Percentiles rank a stretch among this genome's conserved stretches.
These are phyloP conservation scores for Zaprionus obscuricornis DNA, from an alignment of 2,888 invertebrate species.

Conservation along the genomic window DNA sequence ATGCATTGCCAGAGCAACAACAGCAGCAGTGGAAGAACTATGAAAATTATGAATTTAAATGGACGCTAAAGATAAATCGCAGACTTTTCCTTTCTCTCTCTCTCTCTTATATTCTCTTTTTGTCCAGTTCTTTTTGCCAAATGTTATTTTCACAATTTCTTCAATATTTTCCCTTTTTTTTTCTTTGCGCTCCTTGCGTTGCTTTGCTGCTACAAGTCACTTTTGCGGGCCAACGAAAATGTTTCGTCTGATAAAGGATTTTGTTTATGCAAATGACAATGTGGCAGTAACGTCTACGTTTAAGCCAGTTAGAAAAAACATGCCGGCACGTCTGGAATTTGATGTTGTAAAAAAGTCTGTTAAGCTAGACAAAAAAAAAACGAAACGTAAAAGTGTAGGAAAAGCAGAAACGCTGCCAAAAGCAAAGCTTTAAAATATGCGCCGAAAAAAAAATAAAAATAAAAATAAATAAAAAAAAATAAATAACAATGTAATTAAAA, in stretches of 20 bases:
- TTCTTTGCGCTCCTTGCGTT: too few relatives aligned
- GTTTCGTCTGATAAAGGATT: conserved; percentile 77
- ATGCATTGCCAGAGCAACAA: conserved; percentile 47
- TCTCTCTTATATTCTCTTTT: background rate
- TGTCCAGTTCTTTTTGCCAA: conserved; percentile 7
- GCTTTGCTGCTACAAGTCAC: too few relatives aligned
- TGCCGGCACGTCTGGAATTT: conserved; percentile 19
- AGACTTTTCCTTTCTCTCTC: too few relatives aligned
- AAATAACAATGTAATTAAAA: conserved; percentile 66
- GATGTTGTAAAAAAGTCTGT: conserved; percentile 1
- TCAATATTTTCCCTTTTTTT: conserved; percentile 1
- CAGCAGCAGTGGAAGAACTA: conserved; percentile 26
- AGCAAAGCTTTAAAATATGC: conserved; percentile 47
- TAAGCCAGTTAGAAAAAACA: too few relatives aligned
- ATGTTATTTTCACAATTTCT: conserved; percentile 13
- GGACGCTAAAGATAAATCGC: conserved; percentile 75
- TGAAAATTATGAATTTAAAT: conserved; percentile 81
- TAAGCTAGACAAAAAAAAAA: background rate
- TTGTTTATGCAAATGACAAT: conserved; percentile 67
- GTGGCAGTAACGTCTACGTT: too few relatives aligned
- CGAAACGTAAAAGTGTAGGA: background rate
- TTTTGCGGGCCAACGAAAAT: conserved; percentile 1
- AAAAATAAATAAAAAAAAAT: background rate
- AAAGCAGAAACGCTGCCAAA: too few relatives aligned
- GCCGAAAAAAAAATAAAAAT: background rate